Evolutionary conservation across 2,888 invertebrate genomes (phyloP).

Genomic region (Lissonota sp.): DNA sequence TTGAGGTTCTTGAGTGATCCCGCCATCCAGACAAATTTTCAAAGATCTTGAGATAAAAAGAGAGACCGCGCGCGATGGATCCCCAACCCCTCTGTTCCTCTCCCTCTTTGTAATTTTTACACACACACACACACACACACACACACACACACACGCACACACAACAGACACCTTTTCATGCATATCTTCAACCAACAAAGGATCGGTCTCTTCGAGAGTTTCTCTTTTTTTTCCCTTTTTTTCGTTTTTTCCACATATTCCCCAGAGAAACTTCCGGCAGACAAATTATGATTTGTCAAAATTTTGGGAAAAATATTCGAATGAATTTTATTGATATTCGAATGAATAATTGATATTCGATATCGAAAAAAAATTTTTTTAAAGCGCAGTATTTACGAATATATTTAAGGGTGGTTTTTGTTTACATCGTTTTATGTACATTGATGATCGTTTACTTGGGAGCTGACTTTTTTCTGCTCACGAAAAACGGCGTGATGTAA

Average conservation of each 20-base stretch:
- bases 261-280: not conserved
- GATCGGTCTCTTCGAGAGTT: constrained; percentile 57
- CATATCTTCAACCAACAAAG: constrained; percentile 64
- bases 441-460: too few relatives aligned
- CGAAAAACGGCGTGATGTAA: too few relatives aligned
- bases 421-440: too few relatives aligned
- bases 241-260: constrained; percentile 1
- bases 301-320: not conserved
- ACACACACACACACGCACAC: not conserved
- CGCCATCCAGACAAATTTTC: constrained; percentile 19
- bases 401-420: too few relatives aligned
- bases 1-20: not conserved
- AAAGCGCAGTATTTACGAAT: not conserved
- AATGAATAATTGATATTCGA: not conserved
- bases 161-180: too few relatives aligned
- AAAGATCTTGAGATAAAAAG: constrained; percentile 26
- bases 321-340: too few relatives aligned
- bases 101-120: constrained; percentile 5
- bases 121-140: not conserved
- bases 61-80: not conserved
- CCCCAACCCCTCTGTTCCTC: constrained; percentile 5
- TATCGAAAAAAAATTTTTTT: not conserved
- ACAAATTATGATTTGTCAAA: constrained; percentile 2
- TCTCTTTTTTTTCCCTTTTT: not conserved
- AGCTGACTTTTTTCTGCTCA: too few relatives aligned